phyloP scores from a whole-genome alignment of 1,140 invertebrate genomes.

The Drosophila gunungcola region DNA sequence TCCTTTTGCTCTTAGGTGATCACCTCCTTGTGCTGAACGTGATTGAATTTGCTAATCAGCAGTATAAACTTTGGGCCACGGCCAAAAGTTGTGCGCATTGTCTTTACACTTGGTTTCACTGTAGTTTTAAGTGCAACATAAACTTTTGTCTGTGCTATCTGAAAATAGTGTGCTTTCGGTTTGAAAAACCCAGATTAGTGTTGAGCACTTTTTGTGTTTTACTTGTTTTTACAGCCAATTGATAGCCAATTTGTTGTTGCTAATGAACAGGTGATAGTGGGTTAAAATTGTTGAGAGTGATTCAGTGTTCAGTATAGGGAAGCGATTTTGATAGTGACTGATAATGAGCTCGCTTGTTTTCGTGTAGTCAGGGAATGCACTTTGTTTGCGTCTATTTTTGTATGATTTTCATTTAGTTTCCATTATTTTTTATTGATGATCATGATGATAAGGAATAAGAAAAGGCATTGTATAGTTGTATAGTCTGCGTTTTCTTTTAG shows the following conservation, averaged over 20 bases:
- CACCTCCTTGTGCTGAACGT: slow-evolving; percentile 71
- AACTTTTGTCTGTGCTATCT: slow-evolving; percentile 22
- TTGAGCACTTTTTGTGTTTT: slow-evolving; percentile 4
- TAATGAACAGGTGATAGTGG: slow-evolving; percentile 25
- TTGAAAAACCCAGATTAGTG: slow-evolving; percentile 46
- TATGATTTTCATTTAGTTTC: slow-evolving; percentile 25
- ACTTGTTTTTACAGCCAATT: slow-evolving; percentile 22
- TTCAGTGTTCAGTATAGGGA: slow-evolving; percentile 20
- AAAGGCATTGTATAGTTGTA: slow-evolving; percentile 68
- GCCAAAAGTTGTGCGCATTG: slow-evolving; percentile 70
- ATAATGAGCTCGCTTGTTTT: slow-evolving; percentile 23
- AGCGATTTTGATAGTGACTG: slow-evolving; percentile 29
- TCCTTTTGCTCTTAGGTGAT: slow-evolving; percentile 48
- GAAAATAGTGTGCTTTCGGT: slow-evolving; percentile 51
- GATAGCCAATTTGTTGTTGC: slow-evolving; percentile 31
- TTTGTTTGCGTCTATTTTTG: slow-evolving; percentile 32
- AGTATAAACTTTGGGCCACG: slow-evolving; percentile 57
- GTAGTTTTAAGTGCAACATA: slow-evolving; percentile 1
- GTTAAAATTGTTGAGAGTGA: slow-evolving; percentile 27
- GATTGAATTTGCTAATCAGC: slow-evolving; percentile 63
- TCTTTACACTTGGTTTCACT: slow-evolving; percentile 32
- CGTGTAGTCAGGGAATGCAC: slow-evolving; percentile 32
- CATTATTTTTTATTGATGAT: slow-evolving; percentile 51
- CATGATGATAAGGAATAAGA: slow-evolving; percentile 66
- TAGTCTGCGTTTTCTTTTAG: slow-evolving; percentile 27